Percentiles rank a stretch among this genome's conserved stretches.
Evolutionary conservation across 1,140 invertebrate species (phyloP).

Genomic region (Halesus radiatus): DNA sequence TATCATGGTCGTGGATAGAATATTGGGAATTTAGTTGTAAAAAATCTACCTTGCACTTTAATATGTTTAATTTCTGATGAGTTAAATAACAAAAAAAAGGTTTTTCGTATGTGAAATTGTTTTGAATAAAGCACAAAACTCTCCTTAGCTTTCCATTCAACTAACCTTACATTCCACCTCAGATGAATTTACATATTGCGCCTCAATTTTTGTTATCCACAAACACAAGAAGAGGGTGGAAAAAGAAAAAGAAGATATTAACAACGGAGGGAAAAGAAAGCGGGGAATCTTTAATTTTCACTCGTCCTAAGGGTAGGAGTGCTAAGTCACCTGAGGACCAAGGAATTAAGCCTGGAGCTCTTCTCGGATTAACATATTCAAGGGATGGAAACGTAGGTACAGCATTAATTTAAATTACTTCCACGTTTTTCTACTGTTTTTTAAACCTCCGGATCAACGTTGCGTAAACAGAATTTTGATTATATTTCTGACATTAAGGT

Average conservation of each 20-base stretch:
- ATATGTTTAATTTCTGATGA: no score
- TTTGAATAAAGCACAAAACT: background rate
- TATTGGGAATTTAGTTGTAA: no score
- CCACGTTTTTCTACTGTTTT: background rate
- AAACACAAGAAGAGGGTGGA: slow-evolving; percentile 24
- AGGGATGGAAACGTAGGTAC: slow-evolving; percentile 15
- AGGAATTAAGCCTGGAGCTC: slow-evolving; percentile 9
- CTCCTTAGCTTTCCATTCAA: slow-evolving; percentile 1
- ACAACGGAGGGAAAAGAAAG: slow-evolving; percentile 42
- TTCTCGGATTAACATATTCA: slow-evolving; percentile 24
- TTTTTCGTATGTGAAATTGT: no score
- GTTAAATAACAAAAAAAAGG: no score
- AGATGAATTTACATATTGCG: slow-evolving; percentile 50
- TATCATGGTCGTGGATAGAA: no score
- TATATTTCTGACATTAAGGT: no score
- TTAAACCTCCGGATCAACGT: no score
- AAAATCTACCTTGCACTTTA: no score
- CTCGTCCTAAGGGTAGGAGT: slow-evolving; percentile 32
- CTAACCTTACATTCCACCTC: background rate
- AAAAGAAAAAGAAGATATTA: slow-evolving; percentile 23
- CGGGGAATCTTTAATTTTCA: slow-evolving; percentile 55
- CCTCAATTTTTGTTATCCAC: slow-evolving; percentile 40
- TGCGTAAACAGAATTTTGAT: no score
- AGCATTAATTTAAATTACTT: slow-evolving; percentile 31
- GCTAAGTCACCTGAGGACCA: background rate